A percentile compares a stretch with the other conserved stretches of the same genome.
phyloP scores from a whole-genome alignment of 2,888 invertebrate genomes.

The Tethea ocularis region DNA sequence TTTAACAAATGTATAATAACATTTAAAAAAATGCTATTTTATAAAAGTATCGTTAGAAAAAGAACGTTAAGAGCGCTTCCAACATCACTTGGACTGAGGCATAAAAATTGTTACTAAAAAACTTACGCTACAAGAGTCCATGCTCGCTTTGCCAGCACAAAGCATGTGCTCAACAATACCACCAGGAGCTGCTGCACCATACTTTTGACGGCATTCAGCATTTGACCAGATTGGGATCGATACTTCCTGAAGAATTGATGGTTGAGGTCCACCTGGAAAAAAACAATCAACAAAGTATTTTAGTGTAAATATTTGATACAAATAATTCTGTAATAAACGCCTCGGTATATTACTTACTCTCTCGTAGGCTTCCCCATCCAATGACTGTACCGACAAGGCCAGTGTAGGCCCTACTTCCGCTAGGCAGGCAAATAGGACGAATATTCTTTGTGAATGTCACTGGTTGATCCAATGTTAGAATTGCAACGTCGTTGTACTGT shows the following conservation, averaged over 20 bases:
- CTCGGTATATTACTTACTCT: constrained; percentile 82
- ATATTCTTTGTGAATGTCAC: constrained; percentile 88
- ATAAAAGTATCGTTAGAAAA: too few relatives aligned
- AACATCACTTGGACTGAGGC: constrained; percentile 4
- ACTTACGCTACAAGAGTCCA: constrained; percentile 95
- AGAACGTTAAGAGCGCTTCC: too few relatives aligned
- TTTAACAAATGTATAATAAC: constrained; percentile 9
- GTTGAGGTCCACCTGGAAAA: constrained; percentile 90
- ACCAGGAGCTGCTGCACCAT: constrained; percentile 93
- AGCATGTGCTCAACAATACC: constrained; percentile 95
- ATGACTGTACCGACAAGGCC: constrained; percentile 91
- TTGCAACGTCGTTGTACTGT: constrained; percentile 92
- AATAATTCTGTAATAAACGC: not conserved
- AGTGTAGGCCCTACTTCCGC: constrained; percentile 84
- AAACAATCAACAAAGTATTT: constrained; percentile 8
- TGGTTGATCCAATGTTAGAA: constrained; percentile 90
- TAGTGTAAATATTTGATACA: not conserved
- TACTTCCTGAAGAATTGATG: constrained; percentile 91
- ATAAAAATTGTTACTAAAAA: not conserved
- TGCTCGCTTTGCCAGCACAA: constrained; percentile 92
- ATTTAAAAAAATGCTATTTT: too few relatives aligned
- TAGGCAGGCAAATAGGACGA: constrained; percentile 91
- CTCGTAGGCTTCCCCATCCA: constrained; percentile 94
- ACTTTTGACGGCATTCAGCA: constrained; percentile 89
- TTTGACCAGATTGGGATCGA: constrained; percentile 93